These are phyloP conservation scores for Chionoecetes opilio DNA, from an alignment of 1,140 invertebrate genomes.

Conservation along the genomic window DNA sequence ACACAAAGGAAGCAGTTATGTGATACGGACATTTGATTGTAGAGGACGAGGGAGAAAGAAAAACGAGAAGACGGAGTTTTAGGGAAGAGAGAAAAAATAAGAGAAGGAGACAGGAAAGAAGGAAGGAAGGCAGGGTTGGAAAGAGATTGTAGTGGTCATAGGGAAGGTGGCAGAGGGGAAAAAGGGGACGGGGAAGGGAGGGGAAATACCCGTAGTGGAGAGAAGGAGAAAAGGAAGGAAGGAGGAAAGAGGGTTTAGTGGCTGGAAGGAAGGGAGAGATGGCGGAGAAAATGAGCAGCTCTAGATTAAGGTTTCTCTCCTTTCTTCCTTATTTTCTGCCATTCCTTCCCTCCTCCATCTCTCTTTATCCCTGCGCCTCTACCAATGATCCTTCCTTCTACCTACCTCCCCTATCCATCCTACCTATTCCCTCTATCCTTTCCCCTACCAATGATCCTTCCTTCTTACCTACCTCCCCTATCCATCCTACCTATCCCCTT, in stretches of 20 bases:
- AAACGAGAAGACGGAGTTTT: background rate
- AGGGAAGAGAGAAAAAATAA: background rate
- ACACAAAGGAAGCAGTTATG: too few species aligned
- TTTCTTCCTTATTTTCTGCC: background rate
- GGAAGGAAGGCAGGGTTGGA: background rate
- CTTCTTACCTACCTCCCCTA: too few species aligned
- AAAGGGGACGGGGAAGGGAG: background rate
- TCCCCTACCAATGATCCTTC: too few species aligned
- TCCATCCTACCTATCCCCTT: too few species aligned
- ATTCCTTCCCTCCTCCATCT: too few species aligned
- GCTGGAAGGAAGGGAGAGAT: background rate
- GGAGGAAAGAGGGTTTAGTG: background rate
- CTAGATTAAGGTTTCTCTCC: background rate
- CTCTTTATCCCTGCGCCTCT: background rate
- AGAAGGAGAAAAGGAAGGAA: background rate
- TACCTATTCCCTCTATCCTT: too few species aligned
- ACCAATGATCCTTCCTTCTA: too few species aligned
- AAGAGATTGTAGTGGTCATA: background rate
- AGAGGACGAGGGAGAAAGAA: background rate
- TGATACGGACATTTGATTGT: slow-evolving; percentile 9
- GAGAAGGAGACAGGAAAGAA: background rate
- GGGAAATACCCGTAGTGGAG: background rate
- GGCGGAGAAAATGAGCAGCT: background rate
- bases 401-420: too few species aligned
- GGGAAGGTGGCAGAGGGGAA: background rate